Conservation (phyloP, 1,140 invertebrate species). For the Pseudomyrmex pallidus region DNA sequence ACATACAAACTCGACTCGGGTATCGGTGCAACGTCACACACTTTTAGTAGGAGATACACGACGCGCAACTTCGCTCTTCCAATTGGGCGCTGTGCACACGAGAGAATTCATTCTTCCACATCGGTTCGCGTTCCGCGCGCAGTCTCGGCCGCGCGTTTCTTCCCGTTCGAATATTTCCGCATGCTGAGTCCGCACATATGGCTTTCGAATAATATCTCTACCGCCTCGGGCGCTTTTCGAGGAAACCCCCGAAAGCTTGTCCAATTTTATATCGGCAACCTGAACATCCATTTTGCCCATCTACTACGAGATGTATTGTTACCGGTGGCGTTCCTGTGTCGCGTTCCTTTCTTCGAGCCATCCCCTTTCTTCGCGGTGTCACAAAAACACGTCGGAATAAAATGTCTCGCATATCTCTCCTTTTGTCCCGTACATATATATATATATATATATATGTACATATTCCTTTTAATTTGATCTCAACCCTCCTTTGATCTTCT, state of each 20-base stretch:
- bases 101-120: conserved; percentile 15
- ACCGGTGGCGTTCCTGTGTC: conserved; percentile 26
- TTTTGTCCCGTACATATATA: background rate
- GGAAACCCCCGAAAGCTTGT: conserved; percentile 28
- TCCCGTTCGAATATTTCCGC: background rate
- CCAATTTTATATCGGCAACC: conserved; percentile 23
- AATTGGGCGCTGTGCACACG: background rate
- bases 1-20: background rate
- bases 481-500: conserved; percentile 12
- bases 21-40: background rate
- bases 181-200: background rate
- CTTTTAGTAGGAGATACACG: too few species aligned
- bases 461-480: conserved; percentile 41
- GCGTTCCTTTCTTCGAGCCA: conserved; percentile 31
- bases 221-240: background rate
- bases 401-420: conserved; percentile 37
- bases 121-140: background rate
- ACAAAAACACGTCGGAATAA: conserved; percentile 42
- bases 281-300: conserved; percentile 2
- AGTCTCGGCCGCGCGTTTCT: conserved; percentile 7
- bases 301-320: conserved; percentile 16
- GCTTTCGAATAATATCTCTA: background rate
- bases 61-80: background rate
- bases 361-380: conserved; percentile 46
- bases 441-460: background rate